Evolutionary conservation across 2,888 invertebrate genomes (phyloP), one percentile per base, ranked within the genome.

Genomic region (Amphipyra berbera): DNA sequence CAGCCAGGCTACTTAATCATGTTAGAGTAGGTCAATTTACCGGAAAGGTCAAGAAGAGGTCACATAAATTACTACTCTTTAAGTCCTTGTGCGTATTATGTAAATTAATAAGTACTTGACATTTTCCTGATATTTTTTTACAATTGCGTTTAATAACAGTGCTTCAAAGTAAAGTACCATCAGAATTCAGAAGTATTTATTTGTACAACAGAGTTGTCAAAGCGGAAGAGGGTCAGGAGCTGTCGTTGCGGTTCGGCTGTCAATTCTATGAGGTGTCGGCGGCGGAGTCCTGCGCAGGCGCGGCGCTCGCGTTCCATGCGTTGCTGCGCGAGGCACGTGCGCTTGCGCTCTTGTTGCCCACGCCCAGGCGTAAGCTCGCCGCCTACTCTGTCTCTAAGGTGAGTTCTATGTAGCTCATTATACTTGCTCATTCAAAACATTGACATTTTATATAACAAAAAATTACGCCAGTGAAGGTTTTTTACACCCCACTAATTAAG

Each of bases 211-310:
- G 97, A 88, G 96, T 96, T 91, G 96, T 97, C 54, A 96, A 96
- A 83, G 97, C 97, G 42, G 97, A 97, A 86, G 97, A 97, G 82
- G 97, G 97, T 42, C 97, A 97, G 82, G 97, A 97, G 88, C 86
- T 97, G 72, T 97, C 97, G 12, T 90, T 97, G 79, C 96, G 96
- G 71, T 97, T 96, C 87, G 97, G 97, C 44, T 97, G 97, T 82
- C 97, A 97, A 90, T 98, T 97, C 91, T 97, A 97, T 91, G 98
- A 98, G 91, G 97, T 97, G 61, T 97, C 97, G 60, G 97, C 97
- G 10, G 97, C 98, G 37, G 97, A 97, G 88, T 97, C 97, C 81
- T 96, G 96, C 81, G 97, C 97, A 0, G 97, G 97, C 62, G 97
- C 97, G 0, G 97, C 97, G 40, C 93, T 97, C 60, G 97, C 97